Evolutionary conservation across 2,888 invertebrate genomes (phyloP).

Genomic region (Hydropsyche betteni): DNA sequence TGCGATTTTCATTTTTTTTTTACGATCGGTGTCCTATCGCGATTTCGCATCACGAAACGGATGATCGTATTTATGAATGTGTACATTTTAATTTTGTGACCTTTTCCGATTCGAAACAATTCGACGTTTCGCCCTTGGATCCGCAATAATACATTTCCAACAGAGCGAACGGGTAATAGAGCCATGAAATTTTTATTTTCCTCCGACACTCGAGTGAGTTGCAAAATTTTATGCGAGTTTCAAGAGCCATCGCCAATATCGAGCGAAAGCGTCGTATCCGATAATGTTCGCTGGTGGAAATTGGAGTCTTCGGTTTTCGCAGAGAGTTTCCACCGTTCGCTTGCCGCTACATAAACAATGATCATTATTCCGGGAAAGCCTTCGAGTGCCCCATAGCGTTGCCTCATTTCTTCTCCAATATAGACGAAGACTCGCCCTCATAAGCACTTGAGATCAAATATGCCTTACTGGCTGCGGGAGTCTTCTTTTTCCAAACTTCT

Average conservation of each 20-base stretch:
- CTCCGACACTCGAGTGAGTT: too few relatives aligned
- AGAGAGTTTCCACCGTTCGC: conserved; percentile 30
- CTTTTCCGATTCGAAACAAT: not conserved
- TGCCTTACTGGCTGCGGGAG: conserved; percentile 39
- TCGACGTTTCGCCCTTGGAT: too few relatives aligned
- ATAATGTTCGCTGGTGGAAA: conserved; percentile 20
- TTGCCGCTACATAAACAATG: conserved; percentile 49
- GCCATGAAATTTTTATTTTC: too few relatives aligned
- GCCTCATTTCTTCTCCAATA: conserved; percentile 38
- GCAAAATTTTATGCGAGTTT: too few relatives aligned
- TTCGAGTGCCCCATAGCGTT: conserved; percentile 46
- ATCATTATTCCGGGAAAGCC: conserved; percentile 51
- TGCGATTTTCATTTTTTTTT: too few relatives aligned
- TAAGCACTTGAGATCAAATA: conserved; percentile 49
- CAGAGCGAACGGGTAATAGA: too few relatives aligned
- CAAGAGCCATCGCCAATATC: not conserved
- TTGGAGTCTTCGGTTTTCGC: conserved; percentile 35
- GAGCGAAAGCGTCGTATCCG: conserved; percentile 14
- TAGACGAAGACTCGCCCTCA: conserved; percentile 30
- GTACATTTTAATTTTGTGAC: not conserved
- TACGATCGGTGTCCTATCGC: too few relatives aligned
- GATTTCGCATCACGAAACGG: too few relatives aligned
- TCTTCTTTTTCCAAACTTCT: not conserved
- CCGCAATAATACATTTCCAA: too few relatives aligned
- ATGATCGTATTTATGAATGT: not conserved